A percentile compares a stretch with the other conserved stretches of the same genome.
Evolutionary conservation across 2,113 vertebrate genomes (phyloP).

Genomic region (Grammomys dolichurus): DNA sequence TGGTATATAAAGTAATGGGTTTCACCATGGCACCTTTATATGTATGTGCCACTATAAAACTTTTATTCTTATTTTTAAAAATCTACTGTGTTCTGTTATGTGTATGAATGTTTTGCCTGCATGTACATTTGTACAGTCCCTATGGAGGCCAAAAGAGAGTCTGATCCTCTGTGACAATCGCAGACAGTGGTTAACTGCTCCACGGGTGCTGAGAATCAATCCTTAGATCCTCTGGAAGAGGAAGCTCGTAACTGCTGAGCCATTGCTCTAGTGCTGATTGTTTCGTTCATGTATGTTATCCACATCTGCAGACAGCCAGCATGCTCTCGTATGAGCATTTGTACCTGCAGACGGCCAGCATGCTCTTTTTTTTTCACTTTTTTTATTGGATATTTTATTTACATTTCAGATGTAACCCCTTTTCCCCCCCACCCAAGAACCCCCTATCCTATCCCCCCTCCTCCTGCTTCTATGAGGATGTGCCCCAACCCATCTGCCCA

Average conservation of each 20-base stretch:
- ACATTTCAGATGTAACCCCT: too few relatives aligned
- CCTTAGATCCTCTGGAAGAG: not conserved
- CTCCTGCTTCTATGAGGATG: too few relatives aligned
- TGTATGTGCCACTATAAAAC: not conserved
- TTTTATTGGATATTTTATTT: too few relatives aligned
- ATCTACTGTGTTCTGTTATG: not conserved
- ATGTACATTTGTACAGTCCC: not conserved
- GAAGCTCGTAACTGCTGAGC: not conserved
- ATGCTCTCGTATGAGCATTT: constrained; percentile 1
- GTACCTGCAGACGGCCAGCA: not conserved
- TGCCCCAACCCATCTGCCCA: too few relatives aligned
- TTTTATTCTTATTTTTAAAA: not conserved
- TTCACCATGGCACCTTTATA: not conserved
- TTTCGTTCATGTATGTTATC: not conserved
- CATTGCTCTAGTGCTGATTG: not conserved
- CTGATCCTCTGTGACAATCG: not conserved
- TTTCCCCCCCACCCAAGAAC: too few relatives aligned
- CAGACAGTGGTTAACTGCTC: not conserved
- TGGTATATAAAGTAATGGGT: not conserved
- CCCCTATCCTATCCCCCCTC: too few relatives aligned
- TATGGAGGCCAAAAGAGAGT: not conserved
- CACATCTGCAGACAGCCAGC: not conserved
- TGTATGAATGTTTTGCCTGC: not conserved
- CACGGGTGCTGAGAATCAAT: not conserved
- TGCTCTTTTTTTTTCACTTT: not conserved